These are phyloP conservation scores for Bugulina stolonifera DNA, from an alignment of 2,888 invertebrate species.

Conservation along the genomic window DNA sequence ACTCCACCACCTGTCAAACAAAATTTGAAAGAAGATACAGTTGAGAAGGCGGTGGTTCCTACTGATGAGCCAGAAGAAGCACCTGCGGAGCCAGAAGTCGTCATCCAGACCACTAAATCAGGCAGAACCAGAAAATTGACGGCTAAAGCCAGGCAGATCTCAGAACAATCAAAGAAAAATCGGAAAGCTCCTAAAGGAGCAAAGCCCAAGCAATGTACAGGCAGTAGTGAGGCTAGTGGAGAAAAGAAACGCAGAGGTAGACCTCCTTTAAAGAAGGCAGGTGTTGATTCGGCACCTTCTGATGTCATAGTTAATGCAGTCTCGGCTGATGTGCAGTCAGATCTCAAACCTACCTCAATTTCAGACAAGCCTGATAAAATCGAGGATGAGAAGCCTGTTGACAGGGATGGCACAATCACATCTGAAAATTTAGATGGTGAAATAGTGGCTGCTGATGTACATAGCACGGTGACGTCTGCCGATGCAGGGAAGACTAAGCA, in stretches of 20 bases:
- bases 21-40: neutral
- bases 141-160: slow-evolving; percentile 19
- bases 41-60: neutral
- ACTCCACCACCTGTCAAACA: neutral
- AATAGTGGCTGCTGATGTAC: neutral
- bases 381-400: no score
- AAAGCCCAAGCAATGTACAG: no score
- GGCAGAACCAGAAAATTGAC: neutral
- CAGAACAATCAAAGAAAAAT: neutral
- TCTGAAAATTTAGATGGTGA: no score
- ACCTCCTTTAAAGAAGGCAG: neutral
- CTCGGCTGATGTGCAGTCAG: neutral
- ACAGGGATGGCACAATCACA: no score
- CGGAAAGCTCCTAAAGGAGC: neutral
- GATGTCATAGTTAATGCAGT: neutral
- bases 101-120: slow-evolving; percentile 6
- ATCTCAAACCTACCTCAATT: neutral
- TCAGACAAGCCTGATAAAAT: neutral
- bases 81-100: neutral
- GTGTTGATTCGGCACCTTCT: neutral
- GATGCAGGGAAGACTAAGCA: neutral
- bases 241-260: neutral
- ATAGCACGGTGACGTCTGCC: neutral
- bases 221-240: neutral
- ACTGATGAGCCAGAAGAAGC: neutral